phyloP scores from a whole-genome alignment of 2,113 vertebrate genomes.

The Ciconia boyciana region DNA sequence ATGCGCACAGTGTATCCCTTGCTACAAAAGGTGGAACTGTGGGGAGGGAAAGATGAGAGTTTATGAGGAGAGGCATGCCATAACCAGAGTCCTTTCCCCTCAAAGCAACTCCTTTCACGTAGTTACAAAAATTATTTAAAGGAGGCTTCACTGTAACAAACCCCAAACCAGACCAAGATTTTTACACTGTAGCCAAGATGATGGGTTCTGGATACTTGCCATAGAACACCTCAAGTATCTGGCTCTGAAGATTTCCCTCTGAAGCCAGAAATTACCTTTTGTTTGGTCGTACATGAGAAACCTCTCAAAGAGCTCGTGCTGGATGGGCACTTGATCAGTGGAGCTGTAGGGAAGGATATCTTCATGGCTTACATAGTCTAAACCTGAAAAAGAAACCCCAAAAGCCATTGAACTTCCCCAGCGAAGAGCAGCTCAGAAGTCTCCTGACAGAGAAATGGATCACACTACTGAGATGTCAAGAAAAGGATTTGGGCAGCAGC shows the following conservation, averaged over 20 bases:
- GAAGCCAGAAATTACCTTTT: conserved; percentile 80
- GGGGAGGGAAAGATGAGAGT: background rate
- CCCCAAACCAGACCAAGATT: background rate
- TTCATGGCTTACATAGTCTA: conserved; percentile 98
- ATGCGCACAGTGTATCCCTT: conserved; percentile 91
- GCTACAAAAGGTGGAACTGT: conserved; percentile 88
- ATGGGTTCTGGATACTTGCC: background rate
- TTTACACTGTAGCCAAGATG: background rate
- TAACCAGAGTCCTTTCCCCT: background rate
- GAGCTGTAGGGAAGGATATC: conserved; percentile 97
- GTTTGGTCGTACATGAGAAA: conserved; percentile 91
- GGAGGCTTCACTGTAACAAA: background rate
- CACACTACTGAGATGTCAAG: background rate
- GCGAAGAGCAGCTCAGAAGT: background rate
- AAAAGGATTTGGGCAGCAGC: background rate
- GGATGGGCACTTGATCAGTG: conserved; percentile 92
- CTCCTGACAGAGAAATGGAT: background rate
- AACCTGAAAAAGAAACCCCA: conserved; percentile 73
- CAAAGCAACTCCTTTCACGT: background rate
- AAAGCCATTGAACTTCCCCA: background rate
- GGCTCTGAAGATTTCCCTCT: background rate
- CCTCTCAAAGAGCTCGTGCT: conserved; percentile 96
- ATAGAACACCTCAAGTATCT: background rate
- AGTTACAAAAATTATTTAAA: background rate
- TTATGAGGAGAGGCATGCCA: background rate